These are phyloP conservation scores for Melieria crassipennis DNA, from an alignment of 2,888 invertebrate species.

Conservation along the genomic window DNA sequence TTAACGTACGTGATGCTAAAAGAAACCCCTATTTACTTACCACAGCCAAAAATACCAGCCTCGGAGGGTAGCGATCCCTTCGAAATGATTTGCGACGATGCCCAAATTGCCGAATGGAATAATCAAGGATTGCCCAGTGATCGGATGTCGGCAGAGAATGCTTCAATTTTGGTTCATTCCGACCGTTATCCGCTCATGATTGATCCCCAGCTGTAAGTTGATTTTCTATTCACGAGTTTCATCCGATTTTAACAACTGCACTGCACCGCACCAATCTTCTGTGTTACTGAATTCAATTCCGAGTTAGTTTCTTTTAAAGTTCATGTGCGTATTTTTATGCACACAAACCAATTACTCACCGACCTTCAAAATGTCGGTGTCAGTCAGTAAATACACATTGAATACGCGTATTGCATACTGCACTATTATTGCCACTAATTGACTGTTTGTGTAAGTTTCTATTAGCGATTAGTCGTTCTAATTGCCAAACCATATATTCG, in stretches of 20 bases:
- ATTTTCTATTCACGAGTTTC: not conserved
- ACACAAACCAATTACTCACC: too few relatives aligned
- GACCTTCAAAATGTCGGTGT: too few relatives aligned
- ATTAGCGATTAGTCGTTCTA: too few relatives aligned
- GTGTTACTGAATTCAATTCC: not conserved
- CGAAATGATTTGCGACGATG: constrained; percentile 89
- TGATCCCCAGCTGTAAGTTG: constrained; percentile 81
- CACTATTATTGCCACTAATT: too few relatives aligned
- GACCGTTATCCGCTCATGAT: constrained; percentile 95
- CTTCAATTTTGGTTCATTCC: constrained; percentile 88
- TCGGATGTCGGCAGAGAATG: constrained; percentile 94
- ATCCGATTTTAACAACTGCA: not conserved
- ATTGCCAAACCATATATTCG: too few relatives aligned
- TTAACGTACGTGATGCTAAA: not conserved
- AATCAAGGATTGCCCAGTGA: constrained; percentile 93
- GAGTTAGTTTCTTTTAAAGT: too few relatives aligned
- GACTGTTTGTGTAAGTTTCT: too few relatives aligned
- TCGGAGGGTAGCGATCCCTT: constrained; percentile 84
- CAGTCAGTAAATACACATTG: too few relatives aligned
- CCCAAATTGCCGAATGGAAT: constrained; percentile 92
- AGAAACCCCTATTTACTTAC: constrained; percentile 19
- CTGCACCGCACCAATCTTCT: not conserved
- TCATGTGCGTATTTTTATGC: too few relatives aligned
- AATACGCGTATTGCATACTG: too few relatives aligned
- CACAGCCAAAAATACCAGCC: constrained; percentile 78